Evolutionary conservation across 2,888 invertebrate species (phyloP).

Genomic region (Eupithecia pulchellata): DNA sequence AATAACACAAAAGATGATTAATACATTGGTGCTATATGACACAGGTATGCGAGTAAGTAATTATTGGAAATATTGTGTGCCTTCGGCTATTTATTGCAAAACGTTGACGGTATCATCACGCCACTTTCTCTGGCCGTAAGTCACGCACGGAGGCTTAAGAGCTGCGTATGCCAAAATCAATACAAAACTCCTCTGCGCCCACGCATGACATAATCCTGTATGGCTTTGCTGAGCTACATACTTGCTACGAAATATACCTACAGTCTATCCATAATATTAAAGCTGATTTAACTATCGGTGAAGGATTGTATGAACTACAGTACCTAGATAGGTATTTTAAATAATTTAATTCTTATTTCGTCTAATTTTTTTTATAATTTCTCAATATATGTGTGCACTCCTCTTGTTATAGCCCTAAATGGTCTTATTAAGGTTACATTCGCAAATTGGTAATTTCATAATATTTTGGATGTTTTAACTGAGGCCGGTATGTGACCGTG

Average conservation of each 20-base stretch:
- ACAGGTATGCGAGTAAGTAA: conserved; percentile 42
- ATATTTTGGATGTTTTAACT: neutral
- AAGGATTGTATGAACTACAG: neutral
- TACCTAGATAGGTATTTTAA: no score
- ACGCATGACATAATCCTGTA: conserved; percentile 58
- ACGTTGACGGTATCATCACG: conserved; percentile 48
- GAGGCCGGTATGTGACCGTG: conserved; percentile 27
- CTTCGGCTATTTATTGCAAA: conserved; percentile 56
- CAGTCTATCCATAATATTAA: neutral
- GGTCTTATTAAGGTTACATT: neutral
- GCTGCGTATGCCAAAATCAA: conserved; percentile 64
- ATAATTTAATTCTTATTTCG: no score
- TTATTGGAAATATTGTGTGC: conserved; percentile 47
- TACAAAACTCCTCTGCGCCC: conserved; percentile 56
- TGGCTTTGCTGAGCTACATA: conserved; percentile 30
- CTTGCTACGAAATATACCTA: neutral
- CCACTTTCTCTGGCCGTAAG: conserved; percentile 66
- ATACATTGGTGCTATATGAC: conserved; percentile 25
- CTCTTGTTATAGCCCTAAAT: neutral
- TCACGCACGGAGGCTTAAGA: conserved; percentile 60
- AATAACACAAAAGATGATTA: conserved; percentile 29
- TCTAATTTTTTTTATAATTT: neutral
- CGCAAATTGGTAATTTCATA: conserved; percentile 6
- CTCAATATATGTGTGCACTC: neutral
- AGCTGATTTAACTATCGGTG: neutral